These are phyloP conservation scores for Pinctada fucata DNA, from an alignment of 2,888 invertebrate genomes.

Conservation along the genomic window DNA sequence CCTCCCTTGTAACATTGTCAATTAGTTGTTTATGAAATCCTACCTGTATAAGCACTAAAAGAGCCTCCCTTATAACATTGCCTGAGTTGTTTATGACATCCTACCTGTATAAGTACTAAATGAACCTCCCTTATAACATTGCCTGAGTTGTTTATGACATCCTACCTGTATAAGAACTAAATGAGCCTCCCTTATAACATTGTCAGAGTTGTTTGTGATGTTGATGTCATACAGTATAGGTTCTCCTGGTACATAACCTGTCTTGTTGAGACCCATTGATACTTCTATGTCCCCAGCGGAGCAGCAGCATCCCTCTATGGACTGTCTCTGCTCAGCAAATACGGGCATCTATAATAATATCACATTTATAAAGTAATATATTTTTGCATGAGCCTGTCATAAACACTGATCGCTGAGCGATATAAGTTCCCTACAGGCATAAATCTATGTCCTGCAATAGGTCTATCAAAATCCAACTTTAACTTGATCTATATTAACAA, in stretches of 20 bases:
- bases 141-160: too few species aligned
- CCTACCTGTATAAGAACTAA: neutral
- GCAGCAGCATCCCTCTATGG: constrained; percentile 79
- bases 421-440: neutral
- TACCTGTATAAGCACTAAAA: too few species aligned
- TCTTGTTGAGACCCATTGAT: constrained; percentile 90
- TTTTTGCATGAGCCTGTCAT: neutral
- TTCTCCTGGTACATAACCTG: constrained; percentile 96
- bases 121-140: too few species aligned
- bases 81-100: too few species aligned
- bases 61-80: too few species aligned
- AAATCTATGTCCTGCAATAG: too few species aligned
- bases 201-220: constrained; percentile 89
- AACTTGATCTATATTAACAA: too few species aligned
- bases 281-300: constrained; percentile 82
- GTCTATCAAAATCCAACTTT: too few species aligned
- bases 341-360: constrained; percentile 56
- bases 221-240: constrained; percentile 91
- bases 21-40: too few species aligned
- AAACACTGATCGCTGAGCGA: neutral
- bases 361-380: neutral
- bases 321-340: constrained; percentile 75
- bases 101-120: neutral
- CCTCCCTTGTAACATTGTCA: too few species aligned
- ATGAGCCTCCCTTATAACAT: neutral